phyloP scores from a whole-genome alignment of 2,113 vertebrate species.

The Acanthisitta chloris region DNA sequence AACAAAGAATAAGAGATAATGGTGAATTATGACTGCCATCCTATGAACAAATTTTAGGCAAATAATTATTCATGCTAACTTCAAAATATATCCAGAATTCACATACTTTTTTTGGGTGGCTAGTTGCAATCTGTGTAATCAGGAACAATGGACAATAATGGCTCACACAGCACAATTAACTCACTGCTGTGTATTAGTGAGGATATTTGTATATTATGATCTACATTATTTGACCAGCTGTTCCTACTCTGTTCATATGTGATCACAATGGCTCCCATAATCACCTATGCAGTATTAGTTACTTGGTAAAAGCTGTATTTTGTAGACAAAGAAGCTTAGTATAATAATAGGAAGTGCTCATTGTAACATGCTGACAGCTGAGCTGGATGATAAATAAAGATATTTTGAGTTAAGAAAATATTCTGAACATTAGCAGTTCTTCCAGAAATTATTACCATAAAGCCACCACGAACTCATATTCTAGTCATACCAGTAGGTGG shows the following conservation, averaged over 20 bases:
- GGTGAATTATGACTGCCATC: not conserved
- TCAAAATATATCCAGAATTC: slow-evolving; percentile 6
- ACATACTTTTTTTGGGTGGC: not conserved
- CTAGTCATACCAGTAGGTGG: not conserved
- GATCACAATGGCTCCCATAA: slow-evolving; percentile 28
- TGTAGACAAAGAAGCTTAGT: slow-evolving; percentile 8
- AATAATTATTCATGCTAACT: not conserved
- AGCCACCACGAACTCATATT: not conserved
- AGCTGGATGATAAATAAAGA: slow-evolving; percentile 19
- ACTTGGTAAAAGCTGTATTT: slow-evolving; percentile 23
- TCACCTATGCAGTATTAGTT: slow-evolving; percentile 43
- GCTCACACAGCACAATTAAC: slow-evolving; percentile 27
- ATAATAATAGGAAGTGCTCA: slow-evolving; percentile 20
- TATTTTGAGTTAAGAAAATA: not conserved
- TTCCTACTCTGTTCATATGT: not conserved
- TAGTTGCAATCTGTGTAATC: slow-evolving; percentile 13
- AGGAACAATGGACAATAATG: slow-evolving; percentile 49
- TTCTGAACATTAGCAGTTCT: not conserved
- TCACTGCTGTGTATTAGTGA: not conserved
- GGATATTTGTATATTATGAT: slow-evolving; percentile 26
- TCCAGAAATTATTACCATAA: not conserved
- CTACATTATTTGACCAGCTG: slow-evolving; percentile 60
- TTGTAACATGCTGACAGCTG: not conserved
- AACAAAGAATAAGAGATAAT: slow-evolving; percentile 36
- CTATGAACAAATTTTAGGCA: not conserved